Conservation (phyloP, 2,113 vertebrate genomes). For the Symphodus melops region DNA sequence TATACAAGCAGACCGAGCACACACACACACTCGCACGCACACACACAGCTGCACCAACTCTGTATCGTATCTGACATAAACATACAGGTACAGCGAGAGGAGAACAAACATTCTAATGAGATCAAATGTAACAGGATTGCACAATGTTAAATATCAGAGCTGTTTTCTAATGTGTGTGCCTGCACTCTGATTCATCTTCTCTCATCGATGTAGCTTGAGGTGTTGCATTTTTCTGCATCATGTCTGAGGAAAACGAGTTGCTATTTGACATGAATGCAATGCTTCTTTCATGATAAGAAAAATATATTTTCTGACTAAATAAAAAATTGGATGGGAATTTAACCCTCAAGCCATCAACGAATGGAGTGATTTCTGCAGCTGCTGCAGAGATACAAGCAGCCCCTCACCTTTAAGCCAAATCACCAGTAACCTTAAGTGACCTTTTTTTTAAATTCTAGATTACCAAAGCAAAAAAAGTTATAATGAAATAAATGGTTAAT, state of each 20-base stretch:
- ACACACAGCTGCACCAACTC: conserved; percentile 1
- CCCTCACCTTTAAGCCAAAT: neutral
- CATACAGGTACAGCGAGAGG: neutral
- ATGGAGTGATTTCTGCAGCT: neutral
- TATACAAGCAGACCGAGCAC: conserved; percentile 38
- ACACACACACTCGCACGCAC: neutral
- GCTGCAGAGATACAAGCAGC: neutral
- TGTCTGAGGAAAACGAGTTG: neutral
- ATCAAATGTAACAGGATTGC: conserved; percentile 27
- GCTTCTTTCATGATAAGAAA: neutral
- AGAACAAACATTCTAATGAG: conserved; percentile 12
- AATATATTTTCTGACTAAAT: neutral
- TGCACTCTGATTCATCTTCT: neutral
- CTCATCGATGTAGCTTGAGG: conserved; percentile 26
- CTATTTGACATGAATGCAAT: neutral
- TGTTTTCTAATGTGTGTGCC: conserved; percentile 7
- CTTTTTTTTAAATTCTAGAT: neutral
- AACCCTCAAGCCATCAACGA: neutral
- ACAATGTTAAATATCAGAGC: conserved; percentile 5
- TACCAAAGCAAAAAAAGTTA: too few species aligned
- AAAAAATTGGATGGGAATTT: neutral
- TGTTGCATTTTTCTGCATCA: neutral
- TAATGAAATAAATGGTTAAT: too few species aligned
- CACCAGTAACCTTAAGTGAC: neutral
- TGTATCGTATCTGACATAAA: neutral